Conservation (phyloP, 2,113 vertebrate species). For the Okapia johnstoni region DNA sequence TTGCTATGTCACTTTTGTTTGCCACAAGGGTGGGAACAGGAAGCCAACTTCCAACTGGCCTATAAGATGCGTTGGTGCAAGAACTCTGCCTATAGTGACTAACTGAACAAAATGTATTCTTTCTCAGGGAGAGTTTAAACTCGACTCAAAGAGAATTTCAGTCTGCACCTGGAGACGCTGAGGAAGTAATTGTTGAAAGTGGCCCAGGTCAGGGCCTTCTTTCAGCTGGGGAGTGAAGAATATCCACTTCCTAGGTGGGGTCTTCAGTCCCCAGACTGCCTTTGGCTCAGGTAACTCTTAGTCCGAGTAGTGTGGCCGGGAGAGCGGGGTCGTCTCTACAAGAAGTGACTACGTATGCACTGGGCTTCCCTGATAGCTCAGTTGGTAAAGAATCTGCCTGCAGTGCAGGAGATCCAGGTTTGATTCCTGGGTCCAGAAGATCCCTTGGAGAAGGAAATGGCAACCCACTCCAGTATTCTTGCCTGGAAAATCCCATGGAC, state of each 20-base stretch:
- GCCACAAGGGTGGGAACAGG: too few species aligned
- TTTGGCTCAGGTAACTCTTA: neutral
- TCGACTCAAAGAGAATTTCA: neutral
- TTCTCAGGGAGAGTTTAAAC: neutral
- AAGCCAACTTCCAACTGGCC: neutral
- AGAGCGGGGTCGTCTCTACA: neutral
- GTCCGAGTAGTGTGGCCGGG: neutral
- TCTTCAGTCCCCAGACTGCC: neutral
- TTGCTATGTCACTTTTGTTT: neutral
- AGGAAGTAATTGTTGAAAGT: neutral
- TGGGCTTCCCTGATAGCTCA: neutral
- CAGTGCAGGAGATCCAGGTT: neutral
- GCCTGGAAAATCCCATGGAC: neutral
- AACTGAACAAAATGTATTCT: neutral
- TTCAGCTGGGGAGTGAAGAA: neutral
- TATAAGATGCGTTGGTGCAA: rapidly evolving
- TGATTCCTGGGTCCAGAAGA: neutral
- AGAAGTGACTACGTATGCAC: rapidly evolving
- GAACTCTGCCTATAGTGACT: neutral
- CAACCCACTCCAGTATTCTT: neutral
- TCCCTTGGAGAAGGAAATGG: neutral
- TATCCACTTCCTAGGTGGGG: neutral
- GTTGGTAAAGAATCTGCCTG: rapidly evolving
- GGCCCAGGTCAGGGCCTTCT: neutral
- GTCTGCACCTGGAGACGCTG: neutral